A percentile compares a stretch with the other conserved stretches of the same genome.
These are phyloP conservation scores for Chironomus striatipennis DNA, from an alignment of 1,140 invertebrate species.

Conservation along the genomic window DNA sequence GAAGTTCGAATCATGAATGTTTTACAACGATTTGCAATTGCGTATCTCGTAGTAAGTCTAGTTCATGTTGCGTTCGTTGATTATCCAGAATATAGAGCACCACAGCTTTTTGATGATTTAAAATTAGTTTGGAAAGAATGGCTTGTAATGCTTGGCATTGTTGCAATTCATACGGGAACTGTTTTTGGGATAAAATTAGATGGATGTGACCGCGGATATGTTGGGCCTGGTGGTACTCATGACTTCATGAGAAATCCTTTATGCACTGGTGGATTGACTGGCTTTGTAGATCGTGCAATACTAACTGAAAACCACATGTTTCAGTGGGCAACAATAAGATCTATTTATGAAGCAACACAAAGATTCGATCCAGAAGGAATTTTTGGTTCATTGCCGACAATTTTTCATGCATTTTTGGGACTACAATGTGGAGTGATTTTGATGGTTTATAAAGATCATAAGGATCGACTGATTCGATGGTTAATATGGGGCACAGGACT, in stretches of 20 bases:
- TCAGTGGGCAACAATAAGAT: constrained; percentile 52
- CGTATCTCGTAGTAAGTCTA: constrained; percentile 63
- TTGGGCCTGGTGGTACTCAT: constrained; percentile 79
- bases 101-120: constrained; percentile 30
- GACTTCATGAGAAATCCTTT: constrained; percentile 51
- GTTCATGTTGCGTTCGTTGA: constrained; percentile 54
- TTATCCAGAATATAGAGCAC: constrained; percentile 31
- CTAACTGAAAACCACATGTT: constrained; percentile 69
- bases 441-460: constrained; percentile 52
- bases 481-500: constrained; percentile 50
- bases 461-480: constrained; percentile 61
- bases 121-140: constrained; percentile 26
- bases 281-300: constrained; percentile 72
- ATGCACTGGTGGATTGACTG: constrained; percentile 81
- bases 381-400: constrained; percentile 58
- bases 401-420: constrained; percentile 71
- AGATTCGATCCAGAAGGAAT: constrained; percentile 84
- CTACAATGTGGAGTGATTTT: constrained; percentile 78
- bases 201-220: constrained; percentile 56
- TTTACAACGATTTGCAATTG: constrained; percentile 71
- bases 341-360: constrained; percentile 56
- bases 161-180: constrained; percentile 26
- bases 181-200: constrained; percentile 28
- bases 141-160: constrained; percentile 18
- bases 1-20: constrained; percentile 72